These are phyloP conservation scores for Branchinecta lynchi DNA, from an alignment of 1,140 invertebrate genomes.

Conservation along the genomic window DNA sequence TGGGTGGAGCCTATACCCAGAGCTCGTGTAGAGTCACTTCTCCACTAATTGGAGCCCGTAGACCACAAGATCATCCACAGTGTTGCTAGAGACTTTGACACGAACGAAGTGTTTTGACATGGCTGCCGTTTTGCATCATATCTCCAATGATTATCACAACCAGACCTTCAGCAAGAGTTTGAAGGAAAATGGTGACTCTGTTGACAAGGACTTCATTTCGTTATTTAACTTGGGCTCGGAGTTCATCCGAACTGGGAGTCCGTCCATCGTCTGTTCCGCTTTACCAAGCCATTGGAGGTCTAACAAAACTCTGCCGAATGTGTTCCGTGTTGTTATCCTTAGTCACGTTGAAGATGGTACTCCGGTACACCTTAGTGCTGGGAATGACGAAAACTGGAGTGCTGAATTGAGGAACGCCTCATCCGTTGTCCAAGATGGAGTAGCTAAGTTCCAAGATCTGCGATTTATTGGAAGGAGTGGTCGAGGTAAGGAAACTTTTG, in stretches of 20 bases:
- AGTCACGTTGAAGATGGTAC: constrained; percentile 89
- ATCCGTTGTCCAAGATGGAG: constrained; percentile 91
- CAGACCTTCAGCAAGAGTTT: neutral
- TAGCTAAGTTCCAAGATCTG: constrained; percentile 95
- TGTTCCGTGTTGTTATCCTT: constrained; percentile 67
- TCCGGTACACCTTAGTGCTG: constrained; percentile 84
- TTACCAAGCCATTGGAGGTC: constrained; percentile 87
- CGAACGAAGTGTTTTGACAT: neutral
- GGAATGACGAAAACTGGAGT: constrained; percentile 96
- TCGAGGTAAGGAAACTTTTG: constrained; percentile 54
- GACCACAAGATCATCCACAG: neutral
- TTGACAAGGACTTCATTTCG: neutral
- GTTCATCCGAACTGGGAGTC: constrained; percentile 76
- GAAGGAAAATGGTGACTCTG: neutral
- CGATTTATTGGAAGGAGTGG: constrained; percentile 93
- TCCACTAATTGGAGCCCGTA: neutral
- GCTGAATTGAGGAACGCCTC: constrained; percentile 83
- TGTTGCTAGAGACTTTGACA: neutral
- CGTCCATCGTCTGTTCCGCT: constrained; percentile 75
- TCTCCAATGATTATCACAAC: neutral
- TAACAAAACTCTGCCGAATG: constrained; percentile 87
- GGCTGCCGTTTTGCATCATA: neutral
- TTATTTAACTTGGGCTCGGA: constrained; percentile 43
- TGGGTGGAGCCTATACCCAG: too few relatives aligned
- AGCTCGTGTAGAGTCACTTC: too few relatives aligned